Base-by-base conservation (phyloP, 1,140 invertebrate species). In the Piezodorus guildinii region DNA sequence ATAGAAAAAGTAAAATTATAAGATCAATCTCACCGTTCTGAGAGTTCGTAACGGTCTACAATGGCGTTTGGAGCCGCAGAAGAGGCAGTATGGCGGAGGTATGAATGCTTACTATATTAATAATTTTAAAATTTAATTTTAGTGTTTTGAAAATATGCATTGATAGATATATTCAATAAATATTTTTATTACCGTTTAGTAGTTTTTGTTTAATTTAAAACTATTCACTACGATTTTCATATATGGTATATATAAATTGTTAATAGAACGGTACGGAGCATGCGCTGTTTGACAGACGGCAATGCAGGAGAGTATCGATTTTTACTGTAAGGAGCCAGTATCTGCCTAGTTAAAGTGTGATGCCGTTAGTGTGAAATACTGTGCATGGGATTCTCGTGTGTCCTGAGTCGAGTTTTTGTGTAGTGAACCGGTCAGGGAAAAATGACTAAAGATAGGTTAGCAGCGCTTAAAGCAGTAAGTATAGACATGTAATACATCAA, bases 371-470 rank as follows among this genome's bases (percentile, higher is more conserved):
- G 80, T 80, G 80, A 80, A 81, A 80, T 80, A 79, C 78, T 76
- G 84, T 85, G 83, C 85, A 86, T 86, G 83, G 83, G 83, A 85
- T 84, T 85, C 81, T 81, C 79, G 80, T 80, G 77, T 77, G 76
- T 79, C 77, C 76, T 74, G 75, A 74, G 75, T 77, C 76, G 77
- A 76, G 73, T 77, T 77, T 56, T 25, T 74, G 78, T 75, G 16
- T 39, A 60, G 30, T 60, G 58, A 34, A 34, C 30, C 30, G 25
- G 46, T 23, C 10, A 14, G 12, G 77, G 79, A 78, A 86, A 80
- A 78, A 96, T 96, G 93, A 94, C 91, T 77, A 96, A 95, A 85
- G 92, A 96, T 84, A 91, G 92, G 85, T 90, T 96, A 84, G 90
- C 91, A 81, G 92, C 91, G 76, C 83, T 95, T 71, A 89, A 91